Percentiles rank a stretch among this genome's conserved stretches.
These are phyloP conservation scores for Upupa epops DNA, from an alignment of 2,113 vertebrate species.

Conservation along the genomic window DNA sequence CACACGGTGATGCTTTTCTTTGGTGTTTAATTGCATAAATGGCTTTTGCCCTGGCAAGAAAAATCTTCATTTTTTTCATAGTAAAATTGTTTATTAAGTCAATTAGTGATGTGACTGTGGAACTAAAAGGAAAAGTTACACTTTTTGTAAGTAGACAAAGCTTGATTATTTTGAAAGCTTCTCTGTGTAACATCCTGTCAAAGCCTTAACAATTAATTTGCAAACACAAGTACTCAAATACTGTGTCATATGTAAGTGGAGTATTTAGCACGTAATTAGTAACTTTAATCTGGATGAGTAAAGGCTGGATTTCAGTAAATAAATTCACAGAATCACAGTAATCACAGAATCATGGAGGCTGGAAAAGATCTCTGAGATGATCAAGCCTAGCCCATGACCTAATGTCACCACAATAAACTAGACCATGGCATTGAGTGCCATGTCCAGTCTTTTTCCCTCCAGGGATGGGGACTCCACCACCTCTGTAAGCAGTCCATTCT, in stretches of 20 bases:
- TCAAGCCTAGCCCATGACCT: too few relatives aligned
- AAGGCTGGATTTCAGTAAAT: neutral
- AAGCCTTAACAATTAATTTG: slow-evolving; percentile 37
- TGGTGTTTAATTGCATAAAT: neutral
- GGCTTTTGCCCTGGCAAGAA: neutral
- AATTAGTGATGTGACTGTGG: neutral
- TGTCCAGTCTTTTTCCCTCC: too few relatives aligned
- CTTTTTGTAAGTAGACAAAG: neutral
- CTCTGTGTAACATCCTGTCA: neutral
- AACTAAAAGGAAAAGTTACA: slow-evolving; percentile 4
- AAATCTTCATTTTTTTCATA: neutral
- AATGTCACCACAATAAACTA: too few relatives aligned
- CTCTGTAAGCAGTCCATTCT: too few relatives aligned
- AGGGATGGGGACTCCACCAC: too few relatives aligned
- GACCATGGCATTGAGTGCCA: too few relatives aligned
- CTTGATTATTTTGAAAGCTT: slow-evolving; percentile 2
- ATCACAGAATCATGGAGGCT: too few relatives aligned
- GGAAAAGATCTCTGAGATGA: too few relatives aligned
- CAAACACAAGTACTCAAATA: neutral
- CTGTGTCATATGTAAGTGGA: neutral
- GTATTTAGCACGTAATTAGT: neutral
- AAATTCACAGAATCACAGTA: too few relatives aligned
- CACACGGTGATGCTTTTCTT: neutral
- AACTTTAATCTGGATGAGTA: neutral
- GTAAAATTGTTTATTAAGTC: neutral